A percentile compares a stretch with the other conserved stretches of the same genome.
These are phyloP conservation scores for Catocala fraxini DNA, from an alignment of 2,888 invertebrate genomes.

Conservation along the genomic window DNA sequence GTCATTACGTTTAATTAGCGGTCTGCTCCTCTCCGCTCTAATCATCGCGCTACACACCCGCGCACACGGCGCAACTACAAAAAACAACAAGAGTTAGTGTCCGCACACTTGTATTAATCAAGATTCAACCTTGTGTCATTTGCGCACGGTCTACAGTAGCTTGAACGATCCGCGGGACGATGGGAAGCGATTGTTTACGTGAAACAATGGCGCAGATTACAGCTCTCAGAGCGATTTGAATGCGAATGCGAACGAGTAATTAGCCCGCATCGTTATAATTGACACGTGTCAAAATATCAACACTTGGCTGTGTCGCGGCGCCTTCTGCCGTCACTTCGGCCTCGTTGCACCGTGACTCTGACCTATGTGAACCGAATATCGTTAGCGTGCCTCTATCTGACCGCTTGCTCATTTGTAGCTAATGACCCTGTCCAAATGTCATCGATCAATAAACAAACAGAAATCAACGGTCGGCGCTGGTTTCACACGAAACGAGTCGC, in stretches of 20 bases:
- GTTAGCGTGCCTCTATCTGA: conserved; percentile 4
- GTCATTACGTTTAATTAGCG: conserved; percentile 74
- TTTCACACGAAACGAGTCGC: too few species aligned
- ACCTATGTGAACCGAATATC: conserved; percentile 12
- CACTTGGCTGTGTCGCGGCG: not conserved
- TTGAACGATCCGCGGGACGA: not conserved
- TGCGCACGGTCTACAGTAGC: conserved; percentile 14
- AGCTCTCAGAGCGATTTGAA: conserved; percentile 49
- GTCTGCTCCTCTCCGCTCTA: conserved; percentile 39
- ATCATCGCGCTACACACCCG: conserved; percentile 33
- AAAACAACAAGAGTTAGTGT: conserved; percentile 5
- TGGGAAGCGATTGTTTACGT: conserved; percentile 52
- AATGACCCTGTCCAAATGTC: conserved; percentile 48
- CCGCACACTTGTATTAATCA: not conserved
- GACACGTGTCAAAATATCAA: conserved; percentile 41
- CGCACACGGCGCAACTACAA: conserved; percentile 18
- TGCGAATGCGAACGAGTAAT: conserved; percentile 46
- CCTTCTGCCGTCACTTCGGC: not conserved
- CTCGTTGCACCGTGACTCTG: not conserved
- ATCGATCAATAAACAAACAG: conserved; percentile 52
- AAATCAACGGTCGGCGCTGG: conserved; percentile 17
- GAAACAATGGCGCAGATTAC: conserved; percentile 59
- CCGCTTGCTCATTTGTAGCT: conserved; percentile 16
- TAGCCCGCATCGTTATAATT: conserved; percentile 37
- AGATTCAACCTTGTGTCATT: conserved; percentile 2